Evolutionary conservation across 2,888 invertebrate genomes (phyloP).

Genomic region (Nomada hirtipes): DNA sequence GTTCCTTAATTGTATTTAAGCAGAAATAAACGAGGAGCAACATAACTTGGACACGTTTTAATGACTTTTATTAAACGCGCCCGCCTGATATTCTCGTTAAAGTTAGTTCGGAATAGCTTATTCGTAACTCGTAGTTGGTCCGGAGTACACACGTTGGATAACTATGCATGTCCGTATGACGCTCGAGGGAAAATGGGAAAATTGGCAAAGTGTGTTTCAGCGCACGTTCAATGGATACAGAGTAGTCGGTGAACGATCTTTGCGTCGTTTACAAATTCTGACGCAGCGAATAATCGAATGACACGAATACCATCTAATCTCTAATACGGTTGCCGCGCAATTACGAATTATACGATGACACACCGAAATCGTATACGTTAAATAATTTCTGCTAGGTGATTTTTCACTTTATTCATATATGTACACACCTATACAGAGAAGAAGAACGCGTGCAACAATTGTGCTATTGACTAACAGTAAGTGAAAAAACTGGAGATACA

Average conservation of each 20-base stretch:
- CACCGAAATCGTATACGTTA: too few relatives aligned
- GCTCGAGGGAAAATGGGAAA: conserved; percentile 30
- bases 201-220: conserved; percentile 33
- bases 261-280: too few relatives aligned
- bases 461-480: too few relatives aligned
- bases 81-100: conserved; percentile 49
- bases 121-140: conserved; percentile 34
- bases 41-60: conserved; percentile 35
- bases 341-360: too few relatives aligned
- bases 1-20: conserved; percentile 49
- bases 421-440: too few relatives aligned
- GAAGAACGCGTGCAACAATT: too few relatives aligned
- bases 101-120: conserved; percentile 47
- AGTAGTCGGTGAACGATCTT: background rate
- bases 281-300: too few relatives aligned
- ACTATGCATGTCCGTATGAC: conserved; percentile 29
- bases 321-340: too few relatives aligned
- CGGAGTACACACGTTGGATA: conserved; percentile 44
- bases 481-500: too few relatives aligned
- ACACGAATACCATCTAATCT: too few relatives aligned
- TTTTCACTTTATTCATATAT: too few relatives aligned
- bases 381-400: too few relatives aligned
- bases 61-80: conserved; percentile 51
- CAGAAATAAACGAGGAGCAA: conserved; percentile 38
- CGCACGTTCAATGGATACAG: background rate